These are phyloP conservation scores for Saxicola maurus DNA, from an alignment of 2,797 vertebrate species.

Conservation along the genomic window DNA sequence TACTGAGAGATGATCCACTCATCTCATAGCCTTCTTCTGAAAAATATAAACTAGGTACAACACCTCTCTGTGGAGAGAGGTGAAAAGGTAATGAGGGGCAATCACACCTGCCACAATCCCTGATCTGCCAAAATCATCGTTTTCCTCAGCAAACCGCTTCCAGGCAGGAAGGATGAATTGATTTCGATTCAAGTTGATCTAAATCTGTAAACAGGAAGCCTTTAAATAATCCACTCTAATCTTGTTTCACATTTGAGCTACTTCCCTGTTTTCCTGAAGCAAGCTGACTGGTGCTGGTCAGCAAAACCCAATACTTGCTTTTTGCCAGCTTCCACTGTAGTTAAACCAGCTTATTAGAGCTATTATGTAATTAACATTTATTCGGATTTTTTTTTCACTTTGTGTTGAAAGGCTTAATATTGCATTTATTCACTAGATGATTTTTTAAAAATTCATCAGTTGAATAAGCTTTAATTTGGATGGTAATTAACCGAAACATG, in stretches of 20 bases:
- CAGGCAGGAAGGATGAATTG: constrained; percentile 26
- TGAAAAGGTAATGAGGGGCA: neutral
- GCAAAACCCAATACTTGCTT: constrained; percentile 3
- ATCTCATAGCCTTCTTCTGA: neutral
- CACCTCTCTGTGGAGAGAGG: neutral
- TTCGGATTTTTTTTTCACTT: neutral
- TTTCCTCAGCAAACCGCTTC: neutral
- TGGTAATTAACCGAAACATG: constrained; percentile 32
- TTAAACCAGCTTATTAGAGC: constrained; percentile 29
- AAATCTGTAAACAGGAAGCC: constrained; percentile 51
- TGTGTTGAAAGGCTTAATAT: constrained; percentile 29
- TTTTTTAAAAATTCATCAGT: constrained; percentile 6
- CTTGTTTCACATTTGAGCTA: constrained; percentile 32
- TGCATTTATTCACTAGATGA: constrained; percentile 25
- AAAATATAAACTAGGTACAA: neutral
- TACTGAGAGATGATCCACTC: neutral
- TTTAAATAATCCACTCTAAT: constrained; percentile 56
- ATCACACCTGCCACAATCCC: neutral
- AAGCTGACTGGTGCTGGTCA: constrained; percentile 16
- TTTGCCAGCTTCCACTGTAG: neutral
- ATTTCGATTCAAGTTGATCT: constrained; percentile 34
- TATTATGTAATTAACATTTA: constrained; percentile 42
- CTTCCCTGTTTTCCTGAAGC: neutral
- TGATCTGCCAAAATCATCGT: accelerated
- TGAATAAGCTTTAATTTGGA: constrained; percentile 55